A percentile compares a stretch with the other conserved stretches of the same genome.
phyloP scores from a whole-genome alignment of 1,140 invertebrate species.

The Temnothorax longispinosus region DNA sequence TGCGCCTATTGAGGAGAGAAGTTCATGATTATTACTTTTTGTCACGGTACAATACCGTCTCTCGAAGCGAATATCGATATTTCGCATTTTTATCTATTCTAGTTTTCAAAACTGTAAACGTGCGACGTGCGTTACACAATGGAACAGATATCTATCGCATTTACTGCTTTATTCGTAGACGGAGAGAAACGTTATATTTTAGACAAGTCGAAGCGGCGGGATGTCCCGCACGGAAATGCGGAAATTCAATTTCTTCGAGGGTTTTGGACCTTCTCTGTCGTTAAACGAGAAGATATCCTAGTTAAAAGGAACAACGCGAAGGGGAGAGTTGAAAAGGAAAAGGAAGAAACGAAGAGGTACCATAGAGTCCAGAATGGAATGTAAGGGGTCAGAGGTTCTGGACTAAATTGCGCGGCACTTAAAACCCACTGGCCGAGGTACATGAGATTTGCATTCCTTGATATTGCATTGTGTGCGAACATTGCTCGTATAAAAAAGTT shows the following conservation, averaged over 20 bases:
- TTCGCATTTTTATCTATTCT: constrained; percentile 30
- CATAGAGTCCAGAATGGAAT: constrained; percentile 42
- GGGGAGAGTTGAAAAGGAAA: neutral
- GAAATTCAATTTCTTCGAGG: neutral
- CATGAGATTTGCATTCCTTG: constrained; percentile 77
- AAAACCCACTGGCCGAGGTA: constrained; percentile 66
- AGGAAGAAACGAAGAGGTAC: constrained; percentile 34
- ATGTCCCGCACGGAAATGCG: neutral
- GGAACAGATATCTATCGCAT: neutral
- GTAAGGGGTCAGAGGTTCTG: constrained; percentile 49
- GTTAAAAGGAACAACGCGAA: constrained; percentile 12
- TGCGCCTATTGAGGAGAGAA: neutral
- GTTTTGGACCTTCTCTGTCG: neutral
- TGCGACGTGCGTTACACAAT: neutral
- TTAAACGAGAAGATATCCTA: constrained; percentile 31
- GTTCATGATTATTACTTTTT: constrained; percentile 37
- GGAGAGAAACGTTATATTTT: neutral
- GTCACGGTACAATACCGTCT: neutral
- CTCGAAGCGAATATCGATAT: constrained; percentile 12
- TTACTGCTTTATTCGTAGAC: constrained; percentile 8
- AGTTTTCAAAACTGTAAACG: neutral
- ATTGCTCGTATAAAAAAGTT: neutral
- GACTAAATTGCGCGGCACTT: constrained; percentile 77
- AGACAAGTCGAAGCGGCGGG: neutral
- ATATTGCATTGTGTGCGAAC: constrained; percentile 59